A percentile compares a stretch with the other conserved stretches of the same genome.
Evolutionary conservation across 2,888 invertebrate species (phyloP).

Genomic region (Spodoptera littoralis): DNA sequence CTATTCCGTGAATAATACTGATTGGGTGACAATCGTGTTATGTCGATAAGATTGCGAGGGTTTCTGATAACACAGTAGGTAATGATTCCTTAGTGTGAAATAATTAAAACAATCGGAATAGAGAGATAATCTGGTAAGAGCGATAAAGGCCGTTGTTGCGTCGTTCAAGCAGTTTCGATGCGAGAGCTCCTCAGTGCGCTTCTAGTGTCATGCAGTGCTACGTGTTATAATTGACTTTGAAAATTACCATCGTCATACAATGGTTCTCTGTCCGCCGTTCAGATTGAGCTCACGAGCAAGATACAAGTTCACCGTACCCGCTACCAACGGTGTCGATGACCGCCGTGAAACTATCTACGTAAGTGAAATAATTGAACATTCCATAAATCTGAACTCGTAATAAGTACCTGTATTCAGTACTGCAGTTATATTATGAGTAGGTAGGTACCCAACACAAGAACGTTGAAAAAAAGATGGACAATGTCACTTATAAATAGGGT

Average conservation of each 20-base stretch:
- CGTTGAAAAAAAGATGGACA: too few relatives aligned
- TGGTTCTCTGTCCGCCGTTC: constrained; percentile 86
- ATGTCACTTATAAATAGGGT: too few relatives aligned
- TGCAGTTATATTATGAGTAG: too few relatives aligned
- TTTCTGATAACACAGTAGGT: constrained; percentile 81
- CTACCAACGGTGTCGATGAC: constrained; percentile 29
- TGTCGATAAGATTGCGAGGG: constrained; percentile 84
- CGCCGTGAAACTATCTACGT: constrained; percentile 80
- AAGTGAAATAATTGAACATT: constrained; percentile 60
- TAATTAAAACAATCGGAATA: constrained; percentile 87
- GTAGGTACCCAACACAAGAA: too few relatives aligned
- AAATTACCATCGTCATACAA: constrained; percentile 53
- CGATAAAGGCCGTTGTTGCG: constrained; percentile 80
- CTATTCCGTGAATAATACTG: constrained; percentile 62
- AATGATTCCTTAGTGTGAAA: constrained; percentile 82
- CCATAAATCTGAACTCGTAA: too few relatives aligned
- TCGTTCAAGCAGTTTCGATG: constrained; percentile 77
- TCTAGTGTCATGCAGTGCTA: constrained; percentile 34
- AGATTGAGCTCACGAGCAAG: constrained; percentile 79
- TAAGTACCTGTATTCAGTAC: too few relatives aligned
- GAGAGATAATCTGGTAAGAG: constrained; percentile 80
- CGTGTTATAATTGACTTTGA: constrained; percentile 30
- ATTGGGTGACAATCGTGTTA: constrained; percentile 76
- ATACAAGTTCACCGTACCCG: constrained; percentile 73
- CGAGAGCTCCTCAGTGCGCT: constrained; percentile 78